Conservation (phyloP, 1,140 invertebrate species). For the Melanaphis sacchari region DNA sequence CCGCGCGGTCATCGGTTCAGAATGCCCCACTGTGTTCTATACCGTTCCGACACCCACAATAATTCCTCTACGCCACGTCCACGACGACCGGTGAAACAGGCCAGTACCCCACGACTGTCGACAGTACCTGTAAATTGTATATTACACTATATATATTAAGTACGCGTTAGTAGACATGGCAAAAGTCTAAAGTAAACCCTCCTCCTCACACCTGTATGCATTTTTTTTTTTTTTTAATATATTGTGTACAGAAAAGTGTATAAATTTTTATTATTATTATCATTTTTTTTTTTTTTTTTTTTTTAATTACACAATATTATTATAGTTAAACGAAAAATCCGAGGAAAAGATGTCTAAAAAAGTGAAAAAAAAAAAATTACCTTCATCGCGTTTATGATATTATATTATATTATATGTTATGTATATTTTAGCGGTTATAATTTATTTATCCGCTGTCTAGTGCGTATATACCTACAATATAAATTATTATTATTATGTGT, state of each 20-base stretch:
- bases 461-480: background rate
- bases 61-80: constrained; percentile 6
- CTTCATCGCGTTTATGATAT: background rate
- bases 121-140: background rate
- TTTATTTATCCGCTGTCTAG: background rate
- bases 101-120: background rate
- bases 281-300: background rate
- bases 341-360: background rate
- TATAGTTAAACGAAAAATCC: background rate
- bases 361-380: background rate
- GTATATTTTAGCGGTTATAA: background rate
- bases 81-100: background rate
- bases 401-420: too few species aligned
- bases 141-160: background rate
- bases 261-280: constrained; percentile 16
- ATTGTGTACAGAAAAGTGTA: background rate
- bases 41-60: background rate
- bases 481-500: too few species aligned
- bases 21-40: too few species aligned
- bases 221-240: background rate
- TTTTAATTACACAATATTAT: background rate
- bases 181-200: background rate
- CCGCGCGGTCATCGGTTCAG: too few species aligned
- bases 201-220: background rate
- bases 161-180: background rate